Evolutionary conservation across 2,888 invertebrate species (phyloP).

Genomic region (Parnassius apollo): DNA sequence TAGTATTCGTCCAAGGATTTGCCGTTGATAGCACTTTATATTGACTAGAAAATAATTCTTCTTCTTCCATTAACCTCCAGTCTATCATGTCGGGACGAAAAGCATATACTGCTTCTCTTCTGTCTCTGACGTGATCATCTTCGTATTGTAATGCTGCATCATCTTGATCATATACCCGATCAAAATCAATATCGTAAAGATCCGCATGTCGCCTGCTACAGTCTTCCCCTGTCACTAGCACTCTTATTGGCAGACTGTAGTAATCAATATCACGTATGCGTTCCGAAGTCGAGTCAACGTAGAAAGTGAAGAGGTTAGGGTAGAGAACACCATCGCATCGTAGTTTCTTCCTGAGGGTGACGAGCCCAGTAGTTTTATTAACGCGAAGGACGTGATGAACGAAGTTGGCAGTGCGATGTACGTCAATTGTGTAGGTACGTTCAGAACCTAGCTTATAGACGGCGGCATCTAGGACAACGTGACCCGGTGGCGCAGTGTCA

Average conservation of each 20-base stretch:
- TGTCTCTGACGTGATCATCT: constrained; percentile 66
- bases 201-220: constrained; percentile 85
- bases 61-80: constrained; percentile 72
- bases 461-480: constrained; percentile 88
- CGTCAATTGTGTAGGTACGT: constrained; percentile 89
- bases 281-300: constrained; percentile 92
- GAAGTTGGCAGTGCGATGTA: constrained; percentile 90
- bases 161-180: constrained; percentile 79
- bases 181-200: constrained; percentile 80
- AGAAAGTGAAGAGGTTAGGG: constrained; percentile 91
- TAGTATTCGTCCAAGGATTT: constrained; percentile 77
- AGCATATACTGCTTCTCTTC: constrained; percentile 49
- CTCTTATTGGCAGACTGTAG: constrained; percentile 88
- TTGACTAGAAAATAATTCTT: constrained; percentile 73
- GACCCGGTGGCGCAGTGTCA: constrained; percentile 82
- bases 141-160: constrained; percentile 70
- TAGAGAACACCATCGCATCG: constrained; percentile 91
- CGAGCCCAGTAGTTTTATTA: constrained; percentile 87
- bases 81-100: constrained; percentile 59
- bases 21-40: constrained; percentile 71
- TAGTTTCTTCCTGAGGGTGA: constrained; percentile 86
- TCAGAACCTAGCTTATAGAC: constrained; percentile 90
- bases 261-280: constrained; percentile 90
- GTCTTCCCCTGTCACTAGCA: constrained; percentile 86
- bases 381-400: constrained; percentile 89